Conservation (phyloP, 2,797 vertebrate species). For the Australoheros facetus region DNA sequence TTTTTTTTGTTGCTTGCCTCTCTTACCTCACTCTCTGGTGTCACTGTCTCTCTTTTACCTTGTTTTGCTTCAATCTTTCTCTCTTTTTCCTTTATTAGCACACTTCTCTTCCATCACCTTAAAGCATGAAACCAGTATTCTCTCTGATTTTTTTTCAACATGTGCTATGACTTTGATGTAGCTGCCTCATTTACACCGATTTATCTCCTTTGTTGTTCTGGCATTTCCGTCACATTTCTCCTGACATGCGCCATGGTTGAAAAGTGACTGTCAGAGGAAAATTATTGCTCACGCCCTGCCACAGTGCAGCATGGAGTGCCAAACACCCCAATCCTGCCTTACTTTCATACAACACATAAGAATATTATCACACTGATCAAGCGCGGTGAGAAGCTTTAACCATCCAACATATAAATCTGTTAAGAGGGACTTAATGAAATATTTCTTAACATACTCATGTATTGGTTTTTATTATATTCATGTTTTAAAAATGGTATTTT, state of each 20-base stretch:
- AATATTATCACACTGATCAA: constrained; percentile 1
- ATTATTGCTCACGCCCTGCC: constrained; percentile 29
- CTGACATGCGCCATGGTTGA: constrained; percentile 47
- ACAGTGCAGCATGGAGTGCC: constrained; percentile 12
- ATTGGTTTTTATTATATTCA: neutral
- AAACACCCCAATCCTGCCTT: constrained; percentile 20
- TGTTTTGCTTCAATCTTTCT: constrained; percentile 3
- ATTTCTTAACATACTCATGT: neutral
- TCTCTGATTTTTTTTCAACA: constrained; percentile 45
- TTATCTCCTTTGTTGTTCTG: constrained; percentile 61
- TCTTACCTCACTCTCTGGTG: neutral
- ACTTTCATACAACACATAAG: constrained; percentile 11
- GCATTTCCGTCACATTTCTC: constrained; percentile 51
- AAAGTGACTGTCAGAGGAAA: constrained; percentile 50
- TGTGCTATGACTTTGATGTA: constrained; percentile 58
- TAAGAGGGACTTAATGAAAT: neutral
- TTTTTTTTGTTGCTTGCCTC: neutral
- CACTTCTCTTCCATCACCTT: constrained; percentile 38
- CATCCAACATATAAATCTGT: neutral
- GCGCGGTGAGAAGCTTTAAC: neutral
- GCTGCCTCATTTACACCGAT: constrained; percentile 60
- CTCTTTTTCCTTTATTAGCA: constrained; percentile 36
- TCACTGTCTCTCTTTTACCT: neutral
- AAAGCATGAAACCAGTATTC: constrained; percentile 44
- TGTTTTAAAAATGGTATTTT: neutral